Percentiles rank a stretch among this genome's conserved stretches.
Conservation (phyloP, 2,113 vertebrate genomes). For the Petrocephalus microphthalmus region DNA sequence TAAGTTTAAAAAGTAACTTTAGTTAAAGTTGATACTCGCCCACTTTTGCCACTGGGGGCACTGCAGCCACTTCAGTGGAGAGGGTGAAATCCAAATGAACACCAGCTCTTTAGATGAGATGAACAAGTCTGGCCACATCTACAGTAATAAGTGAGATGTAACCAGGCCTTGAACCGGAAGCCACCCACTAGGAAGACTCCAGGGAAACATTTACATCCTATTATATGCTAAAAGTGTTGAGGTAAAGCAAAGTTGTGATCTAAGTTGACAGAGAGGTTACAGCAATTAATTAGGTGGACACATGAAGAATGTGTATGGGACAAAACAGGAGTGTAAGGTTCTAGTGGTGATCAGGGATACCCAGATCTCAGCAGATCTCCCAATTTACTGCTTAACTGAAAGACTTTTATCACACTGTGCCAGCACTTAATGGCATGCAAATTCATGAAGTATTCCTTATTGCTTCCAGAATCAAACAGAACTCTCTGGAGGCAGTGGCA, state of each 20-base stretch:
- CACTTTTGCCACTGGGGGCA: not conserved
- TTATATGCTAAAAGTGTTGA: not conserved
- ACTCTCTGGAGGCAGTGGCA: not conserved
- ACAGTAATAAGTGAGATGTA: not conserved
- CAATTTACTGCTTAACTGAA: not conserved
- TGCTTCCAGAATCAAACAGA: not conserved
- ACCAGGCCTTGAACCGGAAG: not conserved
- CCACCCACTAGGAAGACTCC: not conserved
- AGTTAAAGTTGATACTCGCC: not conserved
- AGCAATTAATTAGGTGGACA: not conserved
- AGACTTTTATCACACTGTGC: not conserved
- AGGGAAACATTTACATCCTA: not conserved
- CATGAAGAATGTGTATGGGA: not conserved
- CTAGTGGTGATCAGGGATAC: not conserved
- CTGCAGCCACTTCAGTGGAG: not conserved
- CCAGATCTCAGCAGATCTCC: not conserved
- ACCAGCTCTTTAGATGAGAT: not conserved
- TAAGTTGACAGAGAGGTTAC: not conserved
- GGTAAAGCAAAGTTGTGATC: not conserved
- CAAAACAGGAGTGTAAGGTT: not conserved
- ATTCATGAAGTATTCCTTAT: not conserved
- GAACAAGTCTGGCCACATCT: not conserved
- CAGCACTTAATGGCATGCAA: not conserved
- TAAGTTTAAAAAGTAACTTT: not conserved
- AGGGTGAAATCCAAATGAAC: not conserved